A percentile compares a stretch with the other conserved stretches of the same genome.
These are phyloP conservation scores for Cephus spinipes DNA, from an alignment of 2,888 invertebrate genomes.

Conservation along the genomic window DNA sequence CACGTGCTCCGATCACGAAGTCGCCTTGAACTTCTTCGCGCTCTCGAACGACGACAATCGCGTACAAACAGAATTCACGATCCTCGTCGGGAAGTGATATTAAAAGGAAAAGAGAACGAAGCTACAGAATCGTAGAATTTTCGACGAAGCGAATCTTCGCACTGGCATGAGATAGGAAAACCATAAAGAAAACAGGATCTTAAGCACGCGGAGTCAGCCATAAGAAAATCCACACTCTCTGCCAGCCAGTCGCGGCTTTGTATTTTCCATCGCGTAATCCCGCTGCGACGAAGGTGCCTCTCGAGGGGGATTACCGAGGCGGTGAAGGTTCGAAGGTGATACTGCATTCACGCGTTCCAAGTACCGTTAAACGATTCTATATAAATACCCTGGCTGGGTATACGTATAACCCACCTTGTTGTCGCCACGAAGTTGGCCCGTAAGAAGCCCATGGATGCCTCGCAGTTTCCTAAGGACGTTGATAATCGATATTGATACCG, in stretches of 20 bases:
- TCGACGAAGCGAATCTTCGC: neutral
- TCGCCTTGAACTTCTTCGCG: slow-evolving; percentile 49
- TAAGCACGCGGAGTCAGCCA: neutral
- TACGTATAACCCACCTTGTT: neutral
- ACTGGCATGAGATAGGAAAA: neutral
- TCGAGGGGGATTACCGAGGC: neutral
- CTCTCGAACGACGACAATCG: neutral
- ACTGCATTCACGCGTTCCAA: slow-evolving; percentile 42
- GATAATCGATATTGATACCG: neutral
- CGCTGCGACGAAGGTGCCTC: neutral
- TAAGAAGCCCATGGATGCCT: neutral
- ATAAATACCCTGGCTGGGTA: neutral
- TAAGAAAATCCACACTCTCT: neutral
- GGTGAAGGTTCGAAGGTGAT: slow-evolving; percentile 2
- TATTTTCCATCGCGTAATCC: neutral
- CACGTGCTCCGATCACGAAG: slow-evolving; percentile 51
- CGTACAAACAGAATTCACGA: neutral
- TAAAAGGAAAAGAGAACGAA: neutral
- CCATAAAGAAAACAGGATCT: neutral
- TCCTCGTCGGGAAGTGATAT: neutral
- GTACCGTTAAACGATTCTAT: slow-evolving; percentile 41
- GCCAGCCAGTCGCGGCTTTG: neutral
- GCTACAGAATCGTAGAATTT: neutral
- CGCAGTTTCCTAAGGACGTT: neutral
- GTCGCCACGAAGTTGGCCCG: neutral